Conservation (phyloP, 2,888 invertebrate species). For the Deroplatys truncata region DNA sequence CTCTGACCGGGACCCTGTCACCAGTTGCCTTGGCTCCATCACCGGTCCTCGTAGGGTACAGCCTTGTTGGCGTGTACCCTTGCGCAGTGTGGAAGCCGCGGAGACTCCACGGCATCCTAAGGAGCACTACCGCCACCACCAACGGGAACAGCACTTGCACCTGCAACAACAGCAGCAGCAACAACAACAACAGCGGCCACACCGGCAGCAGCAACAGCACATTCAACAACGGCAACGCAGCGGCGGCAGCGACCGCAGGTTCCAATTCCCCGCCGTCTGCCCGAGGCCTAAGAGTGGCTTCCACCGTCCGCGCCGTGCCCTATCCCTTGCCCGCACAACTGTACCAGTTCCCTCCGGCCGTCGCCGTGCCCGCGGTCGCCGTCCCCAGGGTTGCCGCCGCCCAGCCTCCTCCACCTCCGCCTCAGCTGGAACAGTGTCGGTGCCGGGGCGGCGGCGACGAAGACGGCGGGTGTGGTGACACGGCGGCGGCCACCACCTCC, state of each 20-base stretch:
- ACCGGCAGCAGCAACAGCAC: not conserved
- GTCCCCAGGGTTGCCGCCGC: conserved; percentile 24
- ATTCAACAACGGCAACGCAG: not conserved
- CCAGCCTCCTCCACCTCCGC: not conserved
- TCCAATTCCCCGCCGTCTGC: conserved; percentile 16
- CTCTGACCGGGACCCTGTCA: conserved; percentile 8
- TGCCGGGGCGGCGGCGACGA: conserved; percentile 26
- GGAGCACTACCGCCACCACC: conserved; percentile 34
- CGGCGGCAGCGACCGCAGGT: conserved; percentile 4
- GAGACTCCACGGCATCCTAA: not conserved
- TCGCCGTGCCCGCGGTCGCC: conserved; percentile 21
- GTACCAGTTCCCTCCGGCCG: conserved; percentile 25
- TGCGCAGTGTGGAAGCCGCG: conserved; percentile 51
- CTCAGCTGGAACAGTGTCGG: conserved; percentile 26
- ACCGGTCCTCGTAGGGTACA: conserved; percentile 45
- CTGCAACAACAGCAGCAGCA: conserved; percentile 22
- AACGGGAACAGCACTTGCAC: not conserved
- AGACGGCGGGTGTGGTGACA: conserved; percentile 23
- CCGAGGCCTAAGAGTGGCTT: conserved; percentile 35
- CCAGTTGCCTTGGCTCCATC: conserved; percentile 30
- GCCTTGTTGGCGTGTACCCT: conserved; percentile 53
- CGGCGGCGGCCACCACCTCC: conserved; percentile 29
- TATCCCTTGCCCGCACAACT: conserved; percentile 34
- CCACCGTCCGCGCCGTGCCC: conserved; percentile 36
- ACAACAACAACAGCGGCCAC: not conserved